Evolutionary conservation across 2,888 invertebrate species (phyloP).

Genomic region (Galerucella calmariensis): DNA sequence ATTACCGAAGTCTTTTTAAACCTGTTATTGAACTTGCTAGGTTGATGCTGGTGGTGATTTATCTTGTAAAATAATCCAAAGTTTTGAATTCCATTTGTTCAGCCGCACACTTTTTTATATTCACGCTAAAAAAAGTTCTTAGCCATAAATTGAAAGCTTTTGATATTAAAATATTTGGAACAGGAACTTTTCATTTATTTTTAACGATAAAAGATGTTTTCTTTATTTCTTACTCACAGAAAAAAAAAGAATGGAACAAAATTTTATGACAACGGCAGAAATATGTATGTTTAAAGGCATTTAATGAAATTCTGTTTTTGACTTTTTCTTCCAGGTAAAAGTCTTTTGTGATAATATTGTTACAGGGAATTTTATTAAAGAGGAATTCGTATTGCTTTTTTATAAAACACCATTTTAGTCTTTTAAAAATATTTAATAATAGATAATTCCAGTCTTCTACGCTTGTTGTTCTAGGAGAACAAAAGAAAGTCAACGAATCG

Average conservation of each 20-base stretch:
- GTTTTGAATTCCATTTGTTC: no score
- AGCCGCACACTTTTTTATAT: neutral
- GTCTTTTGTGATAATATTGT: neutral
- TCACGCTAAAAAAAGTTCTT: neutral
- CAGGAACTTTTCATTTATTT: neutral
- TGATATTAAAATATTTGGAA: slow-evolving; percentile 5
- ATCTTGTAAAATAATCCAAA: no score
- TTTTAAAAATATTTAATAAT: neutral
- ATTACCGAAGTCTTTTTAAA: no score
- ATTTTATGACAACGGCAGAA: neutral
- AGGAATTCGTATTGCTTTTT: slow-evolving; percentile 18
- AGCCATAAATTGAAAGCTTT: neutral
- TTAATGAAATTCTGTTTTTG: neutral
- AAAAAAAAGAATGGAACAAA: neutral
- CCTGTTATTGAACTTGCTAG: no score
- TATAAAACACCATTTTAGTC: neutral
- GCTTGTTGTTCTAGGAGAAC: no score
- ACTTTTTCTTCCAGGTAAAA: neutral
- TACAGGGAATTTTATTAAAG: neutral
- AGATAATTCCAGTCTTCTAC: no score
- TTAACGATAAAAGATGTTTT: neutral
- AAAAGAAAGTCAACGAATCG: no score
- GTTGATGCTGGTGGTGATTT: no score
- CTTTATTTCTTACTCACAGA: no score
- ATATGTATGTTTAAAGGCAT: neutral